Evolutionary conservation across 1,140 invertebrate species (phyloP), one percentile per base, ranked within the genome.

Genomic region (Thalassaphorura encarpata): DNA sequence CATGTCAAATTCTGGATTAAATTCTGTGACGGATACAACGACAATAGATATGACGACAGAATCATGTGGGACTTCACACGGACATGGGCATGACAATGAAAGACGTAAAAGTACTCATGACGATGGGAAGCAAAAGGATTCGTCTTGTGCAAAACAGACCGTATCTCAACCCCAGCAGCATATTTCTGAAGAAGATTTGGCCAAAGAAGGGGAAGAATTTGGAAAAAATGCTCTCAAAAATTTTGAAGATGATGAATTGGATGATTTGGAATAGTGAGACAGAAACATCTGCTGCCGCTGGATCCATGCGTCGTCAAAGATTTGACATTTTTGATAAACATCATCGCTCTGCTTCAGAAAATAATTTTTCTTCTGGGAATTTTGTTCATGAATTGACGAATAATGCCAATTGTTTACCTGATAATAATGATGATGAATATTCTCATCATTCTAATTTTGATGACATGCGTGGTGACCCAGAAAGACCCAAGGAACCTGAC

Each of bases 401-500:
- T 8, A 48, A 48, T 29, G 46, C 26, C 6, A 48, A 13, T 16
- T n/a, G 21, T 51, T 11, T 51, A 16, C 18, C 21, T 4, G 29
- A 51, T 40, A 52, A 51, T 24, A 53, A 49, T 36, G 47, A 52
- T 21, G 43, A n/a, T n/a, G n/a, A n/a, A n/a, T n/a, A n/a, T n/a
- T n/a, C n/a, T n/a, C n/a, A n/a, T 45, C 26, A 19, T 23, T 21
- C 21, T 1, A 54, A 61, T 19, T 64, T 64, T 51, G 63, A 62
- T 29, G 56, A 60, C 16, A 39, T 61, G 11, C 33, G 63, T 19
- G 55, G 50, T 11, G 60, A 65, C 31, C 60, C 57, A 4, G 59
- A 65, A 39, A 53, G 57, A 21, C 50, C 50, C 6, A 65, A 65
- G 46, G 63, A 65, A 45, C 56, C 60, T 15, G 63, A 65, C 40